These are phyloP conservation scores for Falco novaeseelandiae DNA, from an alignment of 2,797 vertebrate species.

Conservation along the genomic window DNA sequence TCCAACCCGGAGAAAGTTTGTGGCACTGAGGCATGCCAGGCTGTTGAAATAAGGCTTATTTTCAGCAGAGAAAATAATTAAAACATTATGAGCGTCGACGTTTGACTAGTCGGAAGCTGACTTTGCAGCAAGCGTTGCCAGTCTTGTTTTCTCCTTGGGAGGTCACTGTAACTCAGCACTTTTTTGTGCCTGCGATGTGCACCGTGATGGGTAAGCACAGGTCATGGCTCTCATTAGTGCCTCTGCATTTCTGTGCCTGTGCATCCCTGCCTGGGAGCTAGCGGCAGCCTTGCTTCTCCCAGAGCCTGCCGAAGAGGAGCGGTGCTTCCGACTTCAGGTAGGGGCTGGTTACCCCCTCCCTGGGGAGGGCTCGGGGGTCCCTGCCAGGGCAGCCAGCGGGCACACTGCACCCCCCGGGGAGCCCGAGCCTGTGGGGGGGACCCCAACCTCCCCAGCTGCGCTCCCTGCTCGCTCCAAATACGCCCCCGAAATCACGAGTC, in stretches of 20 bases:
- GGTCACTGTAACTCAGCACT: constrained; percentile 56
- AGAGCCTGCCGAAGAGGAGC: neutral
- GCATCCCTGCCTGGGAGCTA: neutral
- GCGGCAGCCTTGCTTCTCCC: neutral
- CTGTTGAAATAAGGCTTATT: constrained; percentile 10
- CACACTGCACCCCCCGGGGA: neutral
- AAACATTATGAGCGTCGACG: neutral
- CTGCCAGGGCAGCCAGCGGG: neutral
- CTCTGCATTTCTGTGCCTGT: neutral
- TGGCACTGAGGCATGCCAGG: neutral
- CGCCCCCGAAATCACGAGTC: neutral
- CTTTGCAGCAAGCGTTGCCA: constrained; percentile 30
- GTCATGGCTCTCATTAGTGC: constrained; percentile 24
- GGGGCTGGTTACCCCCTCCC: neutral
- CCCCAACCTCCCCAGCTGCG: neutral
- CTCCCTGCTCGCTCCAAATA: accelerated
- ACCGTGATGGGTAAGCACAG: neutral
- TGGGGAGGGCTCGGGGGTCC: accelerated
- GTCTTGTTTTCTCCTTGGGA: constrained; percentile 71
- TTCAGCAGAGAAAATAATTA: constrained; percentile 31
- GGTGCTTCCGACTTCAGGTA: neutral
- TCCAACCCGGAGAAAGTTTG: neutral
- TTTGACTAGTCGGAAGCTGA: constrained; percentile 10
- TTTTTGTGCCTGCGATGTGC: constrained; percentile 31
- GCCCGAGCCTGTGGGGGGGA: neutral